Evolutionary conservation across 2,888 invertebrate species (phyloP), one percentile per base, ranked within the genome.

Genomic region (Pherbina coryleti): DNA sequence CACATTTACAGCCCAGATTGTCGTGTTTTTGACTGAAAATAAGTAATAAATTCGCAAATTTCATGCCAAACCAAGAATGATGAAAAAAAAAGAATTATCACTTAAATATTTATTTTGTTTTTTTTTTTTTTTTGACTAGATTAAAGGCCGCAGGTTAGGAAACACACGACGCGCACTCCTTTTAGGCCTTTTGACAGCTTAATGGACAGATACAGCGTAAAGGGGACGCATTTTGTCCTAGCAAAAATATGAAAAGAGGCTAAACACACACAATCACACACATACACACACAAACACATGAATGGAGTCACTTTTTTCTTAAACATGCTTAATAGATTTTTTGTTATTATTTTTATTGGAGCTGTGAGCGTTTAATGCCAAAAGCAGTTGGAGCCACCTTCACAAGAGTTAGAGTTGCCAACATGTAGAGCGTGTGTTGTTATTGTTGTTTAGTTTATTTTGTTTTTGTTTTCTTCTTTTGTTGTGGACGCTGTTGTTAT

Each of bases 21-120:
- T 31, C 71, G 14, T n/a, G 28, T 22, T 28, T 55, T 53, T 31
- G 37, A 34, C 75, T 17, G 28, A 37, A 37, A 34, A 62, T 60
- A 57, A 75, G 28, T 60, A 72, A 62, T 71, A 71, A 76, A 72
- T 76, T 71, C 53, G 76, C 71, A 11, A 64, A 64, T 64, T 71
- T 72, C 53, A 28, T 34, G 60, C 76, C 9, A n/a, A 9, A 67
- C 25, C 69, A 28, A 49, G 19, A 25, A n/a, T 5, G 53, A 66
- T 28, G 44, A 44, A 17, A 49, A 11, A 60, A 62, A 19, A 60
- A 62, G 44, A 71, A 57, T 76, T 76, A 76, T 76, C 76, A 76
- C 76, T 70, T 71, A 5, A 34, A 64, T n/a, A n/a, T n/a, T n/a
- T n/a, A n/a, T 1, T 60, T 34, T 37, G 25, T 44, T 57, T n/a